Evolutionary conservation across 2,113 vertebrate genomes (phyloP).

Genomic region (Egretta garzetta): DNA sequence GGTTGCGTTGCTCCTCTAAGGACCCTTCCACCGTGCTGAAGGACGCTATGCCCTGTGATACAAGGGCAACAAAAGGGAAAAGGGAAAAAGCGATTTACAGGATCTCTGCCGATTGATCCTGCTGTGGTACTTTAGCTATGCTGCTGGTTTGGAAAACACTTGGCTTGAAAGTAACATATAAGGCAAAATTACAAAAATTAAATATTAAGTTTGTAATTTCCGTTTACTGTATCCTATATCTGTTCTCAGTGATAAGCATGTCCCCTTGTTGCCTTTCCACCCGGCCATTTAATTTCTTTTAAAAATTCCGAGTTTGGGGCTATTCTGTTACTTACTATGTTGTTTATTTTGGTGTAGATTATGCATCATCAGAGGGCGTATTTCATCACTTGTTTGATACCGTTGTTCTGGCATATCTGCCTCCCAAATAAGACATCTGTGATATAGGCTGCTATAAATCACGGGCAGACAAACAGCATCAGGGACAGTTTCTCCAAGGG

Average conservation of each 20-base stretch:
- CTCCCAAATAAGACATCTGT: neutral
- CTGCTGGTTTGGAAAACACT: neutral
- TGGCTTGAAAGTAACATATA: neutral
- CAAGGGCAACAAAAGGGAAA: neutral
- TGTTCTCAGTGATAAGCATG: neutral
- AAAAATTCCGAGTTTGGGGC: neutral
- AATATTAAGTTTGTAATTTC: neutral
- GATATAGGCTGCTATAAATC: neutral
- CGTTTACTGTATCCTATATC: neutral
- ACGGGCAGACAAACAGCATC: neutral
- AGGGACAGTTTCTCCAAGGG: neutral
- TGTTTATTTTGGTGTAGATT: neutral
- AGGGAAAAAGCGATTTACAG: neutral
- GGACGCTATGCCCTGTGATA: accelerated
- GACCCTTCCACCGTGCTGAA: neutral
- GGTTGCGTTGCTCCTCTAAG: neutral
- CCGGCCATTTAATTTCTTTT: neutral
- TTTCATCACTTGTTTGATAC: neutral
- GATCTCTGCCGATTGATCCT: neutral
- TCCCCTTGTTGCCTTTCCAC: neutral
- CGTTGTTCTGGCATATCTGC: neutral
- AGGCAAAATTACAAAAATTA: neutral
- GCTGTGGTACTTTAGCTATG: neutral
- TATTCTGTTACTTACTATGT: neutral
- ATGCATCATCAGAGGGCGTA: neutral